Conservation (phyloP, 2,888 invertebrate genomes). For the Acrobasis repandana region DNA sequence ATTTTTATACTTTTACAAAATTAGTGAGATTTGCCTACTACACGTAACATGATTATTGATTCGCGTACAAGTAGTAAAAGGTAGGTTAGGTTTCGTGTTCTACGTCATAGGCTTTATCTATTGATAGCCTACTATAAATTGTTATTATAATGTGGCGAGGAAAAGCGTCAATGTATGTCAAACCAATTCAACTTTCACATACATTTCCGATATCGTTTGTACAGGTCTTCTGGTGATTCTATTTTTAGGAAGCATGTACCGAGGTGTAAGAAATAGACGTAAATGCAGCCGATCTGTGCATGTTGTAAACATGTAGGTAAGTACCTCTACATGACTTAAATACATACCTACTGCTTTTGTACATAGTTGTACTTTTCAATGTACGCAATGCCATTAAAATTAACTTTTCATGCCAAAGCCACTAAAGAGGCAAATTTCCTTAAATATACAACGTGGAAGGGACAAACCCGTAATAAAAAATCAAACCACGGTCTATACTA, state of each 20-base stretch:
- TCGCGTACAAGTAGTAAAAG: neutral
- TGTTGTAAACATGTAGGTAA: too few species aligned
- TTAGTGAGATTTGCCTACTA: neutral
- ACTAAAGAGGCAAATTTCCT: too few species aligned
- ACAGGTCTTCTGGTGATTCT: neutral
- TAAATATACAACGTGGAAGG: too few species aligned
- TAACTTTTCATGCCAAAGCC: too few species aligned
- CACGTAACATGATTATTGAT: conserved; percentile 1
- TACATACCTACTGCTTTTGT: too few species aligned
- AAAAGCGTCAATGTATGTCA: neutral
- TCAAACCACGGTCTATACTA: too few species aligned
- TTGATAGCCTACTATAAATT: neutral
- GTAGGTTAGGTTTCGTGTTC: neutral
- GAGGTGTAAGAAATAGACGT: too few species aligned
- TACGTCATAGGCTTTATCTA: neutral
- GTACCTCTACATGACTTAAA: too few species aligned
- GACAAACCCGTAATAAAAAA: too few species aligned
- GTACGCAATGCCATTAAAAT: too few species aligned
- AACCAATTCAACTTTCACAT: neutral
- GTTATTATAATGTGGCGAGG: neutral
- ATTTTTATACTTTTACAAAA: neutral
- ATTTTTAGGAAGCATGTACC: neutral
- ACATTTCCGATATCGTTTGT: neutral
- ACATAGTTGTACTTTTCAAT: too few species aligned
- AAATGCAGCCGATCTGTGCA: neutral